Evolutionary conservation across 2,888 invertebrate species (phyloP).

Genomic region (Andrena haemorrhoa): DNA sequence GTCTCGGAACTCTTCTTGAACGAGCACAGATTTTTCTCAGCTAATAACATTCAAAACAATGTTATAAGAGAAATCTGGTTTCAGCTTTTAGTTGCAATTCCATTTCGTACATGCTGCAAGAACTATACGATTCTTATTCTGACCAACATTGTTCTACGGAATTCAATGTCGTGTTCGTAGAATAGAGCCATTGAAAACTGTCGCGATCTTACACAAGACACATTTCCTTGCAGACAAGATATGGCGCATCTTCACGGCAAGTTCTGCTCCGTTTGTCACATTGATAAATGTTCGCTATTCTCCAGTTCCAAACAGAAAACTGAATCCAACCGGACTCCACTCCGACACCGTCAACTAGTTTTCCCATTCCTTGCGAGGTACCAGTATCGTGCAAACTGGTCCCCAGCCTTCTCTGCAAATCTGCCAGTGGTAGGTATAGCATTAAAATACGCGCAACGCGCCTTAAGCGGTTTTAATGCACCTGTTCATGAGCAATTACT

Average conservation of each 20-base stretch:
- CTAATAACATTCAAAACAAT: background rate
- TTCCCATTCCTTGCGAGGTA: background rate
- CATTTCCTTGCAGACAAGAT: background rate
- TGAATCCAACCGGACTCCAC: background rate
- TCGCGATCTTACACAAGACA: background rate
- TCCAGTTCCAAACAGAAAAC: background rate
- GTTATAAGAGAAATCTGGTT: background rate
- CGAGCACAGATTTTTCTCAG: background rate
- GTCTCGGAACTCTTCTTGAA: background rate
- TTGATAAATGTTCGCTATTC: background rate
- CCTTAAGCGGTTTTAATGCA: background rate
- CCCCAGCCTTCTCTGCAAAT: background rate
- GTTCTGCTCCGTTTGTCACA: slow-evolving; percentile 1
- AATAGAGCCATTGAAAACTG: too few relatives aligned
- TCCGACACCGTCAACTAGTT: background rate
- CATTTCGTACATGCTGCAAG: background rate
- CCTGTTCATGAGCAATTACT: background rate
- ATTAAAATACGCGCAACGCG: background rate
- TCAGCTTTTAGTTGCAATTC: background rate
- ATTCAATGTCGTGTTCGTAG: too few relatives aligned
- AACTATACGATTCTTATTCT: too few relatives aligned
- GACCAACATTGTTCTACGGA: too few relatives aligned
- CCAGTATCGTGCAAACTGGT: background rate
- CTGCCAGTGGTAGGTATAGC: background rate
- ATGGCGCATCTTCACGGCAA: background rate